Evolutionary conservation across 2,113 vertebrate species (phyloP).

Genomic region (Chauna torquata): DNA sequence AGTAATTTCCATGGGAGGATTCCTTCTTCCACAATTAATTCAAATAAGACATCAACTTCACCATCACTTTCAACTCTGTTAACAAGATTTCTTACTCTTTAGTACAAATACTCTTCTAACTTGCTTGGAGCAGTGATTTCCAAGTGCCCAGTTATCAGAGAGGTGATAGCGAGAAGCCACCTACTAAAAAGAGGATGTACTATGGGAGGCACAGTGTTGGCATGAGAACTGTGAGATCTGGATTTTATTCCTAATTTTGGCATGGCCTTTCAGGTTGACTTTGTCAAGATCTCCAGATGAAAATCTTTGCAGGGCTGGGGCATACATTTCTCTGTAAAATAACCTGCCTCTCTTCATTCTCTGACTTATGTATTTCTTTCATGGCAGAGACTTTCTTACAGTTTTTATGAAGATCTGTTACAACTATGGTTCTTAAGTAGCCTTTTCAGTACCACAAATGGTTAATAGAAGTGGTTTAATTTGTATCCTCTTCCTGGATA

Average conservation of each 20-base stretch:
- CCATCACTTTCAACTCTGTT: neutral
- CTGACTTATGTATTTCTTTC: neutral
- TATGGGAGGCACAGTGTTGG: neutral
- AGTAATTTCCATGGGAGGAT: neutral
- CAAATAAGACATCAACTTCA: neutral
- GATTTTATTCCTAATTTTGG: neutral
- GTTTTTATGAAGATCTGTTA: neutral
- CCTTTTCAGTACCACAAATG: neutral
- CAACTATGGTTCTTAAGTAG: neutral
- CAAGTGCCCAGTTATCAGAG: neutral
- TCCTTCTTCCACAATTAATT: neutral
- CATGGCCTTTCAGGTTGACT: neutral
- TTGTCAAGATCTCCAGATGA: neutral
- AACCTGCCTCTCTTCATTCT: neutral
- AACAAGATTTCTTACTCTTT: neutral
- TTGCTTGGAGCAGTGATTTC: neutral
- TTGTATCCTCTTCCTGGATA: neutral
- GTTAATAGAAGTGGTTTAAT: neutral
- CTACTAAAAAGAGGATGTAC: neutral
- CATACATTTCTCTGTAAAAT: neutral
- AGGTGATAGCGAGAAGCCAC: neutral
- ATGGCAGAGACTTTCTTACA: neutral
- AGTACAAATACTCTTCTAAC: neutral
- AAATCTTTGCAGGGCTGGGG: neutral
- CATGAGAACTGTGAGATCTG: neutral